These are phyloP conservation scores for Thereva unica DNA, from an alignment of 2,888 invertebrate species.

Conservation along the genomic window DNA sequence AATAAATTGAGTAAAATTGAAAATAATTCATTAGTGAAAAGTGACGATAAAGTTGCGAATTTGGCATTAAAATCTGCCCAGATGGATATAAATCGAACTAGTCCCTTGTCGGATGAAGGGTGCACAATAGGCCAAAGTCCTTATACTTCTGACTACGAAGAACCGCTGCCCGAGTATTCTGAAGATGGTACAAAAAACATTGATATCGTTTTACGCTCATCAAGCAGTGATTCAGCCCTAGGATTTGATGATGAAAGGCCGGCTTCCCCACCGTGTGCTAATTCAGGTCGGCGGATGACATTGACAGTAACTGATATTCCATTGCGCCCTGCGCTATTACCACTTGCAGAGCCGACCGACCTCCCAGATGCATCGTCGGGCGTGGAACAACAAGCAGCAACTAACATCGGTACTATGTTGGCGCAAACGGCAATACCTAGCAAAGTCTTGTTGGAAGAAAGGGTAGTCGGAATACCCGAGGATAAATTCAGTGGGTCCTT, in stretches of 20 bases:
- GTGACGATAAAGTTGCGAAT: neutral
- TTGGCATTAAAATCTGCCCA: neutral
- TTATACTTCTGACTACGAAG: slow-evolving; percentile 50
- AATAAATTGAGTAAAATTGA: slow-evolving; percentile 36
- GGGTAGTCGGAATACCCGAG: slow-evolving; percentile 60
- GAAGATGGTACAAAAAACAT: slow-evolving; percentile 46
- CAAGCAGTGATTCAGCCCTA: slow-evolving; percentile 57
- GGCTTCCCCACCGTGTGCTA: slow-evolving; percentile 31
- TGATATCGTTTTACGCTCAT: slow-evolving; percentile 54
- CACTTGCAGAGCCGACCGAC: slow-evolving; percentile 55
- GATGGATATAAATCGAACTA: slow-evolving; percentile 46
- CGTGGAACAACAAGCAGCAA: slow-evolving; percentile 27
- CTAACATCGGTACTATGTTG: slow-evolving; percentile 38
- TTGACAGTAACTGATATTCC: slow-evolving; percentile 57
- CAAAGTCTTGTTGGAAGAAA: slow-evolving; percentile 64
- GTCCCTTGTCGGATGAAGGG: slow-evolving; percentile 55
- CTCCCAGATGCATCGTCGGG: slow-evolving; percentile 53
- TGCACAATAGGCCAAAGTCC: slow-evolving; percentile 53
- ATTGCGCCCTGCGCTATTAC: slow-evolving; percentile 54
- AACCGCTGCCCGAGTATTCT: slow-evolving; percentile 45
- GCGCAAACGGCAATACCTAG: slow-evolving; percentile 50
- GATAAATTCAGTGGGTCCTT: slow-evolving; percentile 55
- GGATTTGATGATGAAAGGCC: slow-evolving; percentile 48
- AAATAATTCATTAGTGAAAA: slow-evolving; percentile 23
- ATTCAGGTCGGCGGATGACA: slow-evolving; percentile 52